Evolutionary conservation across 2,888 invertebrate genomes (phyloP).

Genomic region (Cephus spinipes): DNA sequence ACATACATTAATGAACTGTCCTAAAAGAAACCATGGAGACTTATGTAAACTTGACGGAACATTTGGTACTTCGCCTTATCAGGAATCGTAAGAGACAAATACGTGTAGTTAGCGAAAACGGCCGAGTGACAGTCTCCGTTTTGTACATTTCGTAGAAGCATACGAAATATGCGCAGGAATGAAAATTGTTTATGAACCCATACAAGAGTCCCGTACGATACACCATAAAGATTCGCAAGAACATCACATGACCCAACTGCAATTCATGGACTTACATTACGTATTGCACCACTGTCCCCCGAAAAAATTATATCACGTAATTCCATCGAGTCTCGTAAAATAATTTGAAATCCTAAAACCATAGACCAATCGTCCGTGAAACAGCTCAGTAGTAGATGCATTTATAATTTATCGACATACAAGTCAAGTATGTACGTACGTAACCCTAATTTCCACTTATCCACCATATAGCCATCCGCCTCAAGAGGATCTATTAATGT

Average conservation of each 20-base stretch:
- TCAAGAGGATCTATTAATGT: slow-evolving; percentile 26
- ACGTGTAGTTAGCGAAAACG: not conserved
- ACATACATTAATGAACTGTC: not conserved
- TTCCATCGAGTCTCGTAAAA: not conserved
- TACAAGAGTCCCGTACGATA: not conserved
- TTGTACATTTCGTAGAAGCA: not conserved
- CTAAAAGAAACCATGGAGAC: not conserved
- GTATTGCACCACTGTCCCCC: not conserved
- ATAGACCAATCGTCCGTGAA: not conserved
- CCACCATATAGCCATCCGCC: not conserved
- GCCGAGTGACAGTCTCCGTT: not conserved
- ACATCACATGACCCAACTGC: not conserved
- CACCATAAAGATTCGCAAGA: not conserved
- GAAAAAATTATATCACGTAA: not conserved
- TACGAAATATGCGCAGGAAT: not conserved
- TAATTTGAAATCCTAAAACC: not conserved
- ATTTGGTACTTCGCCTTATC: not conserved
- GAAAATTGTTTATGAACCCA: not conserved
- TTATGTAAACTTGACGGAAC: not conserved
- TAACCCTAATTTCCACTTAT: slow-evolving; percentile 38
- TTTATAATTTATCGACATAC: not conserved
- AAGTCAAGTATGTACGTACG: slow-evolving; percentile 27
- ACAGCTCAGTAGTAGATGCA: not conserved
- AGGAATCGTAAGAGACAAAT: not conserved
- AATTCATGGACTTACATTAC: not conserved